phyloP scores from a whole-genome alignment of 2,797 vertebrate species.

The Pantherophis vulpinus region DNA sequence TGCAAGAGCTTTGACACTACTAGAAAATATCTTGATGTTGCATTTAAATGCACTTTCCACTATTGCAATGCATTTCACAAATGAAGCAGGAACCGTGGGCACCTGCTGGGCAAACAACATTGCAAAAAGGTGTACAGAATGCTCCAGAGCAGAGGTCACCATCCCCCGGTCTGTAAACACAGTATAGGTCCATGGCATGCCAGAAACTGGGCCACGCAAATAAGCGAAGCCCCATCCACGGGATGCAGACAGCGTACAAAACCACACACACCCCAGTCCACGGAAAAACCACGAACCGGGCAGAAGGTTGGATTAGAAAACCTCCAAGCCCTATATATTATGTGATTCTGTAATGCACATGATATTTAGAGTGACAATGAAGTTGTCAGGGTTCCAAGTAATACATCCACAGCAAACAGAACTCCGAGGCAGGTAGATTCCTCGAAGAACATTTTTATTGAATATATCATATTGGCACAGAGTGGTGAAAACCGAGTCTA shows the following conservation, averaged over 20 bases:
- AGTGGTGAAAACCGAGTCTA: no score
- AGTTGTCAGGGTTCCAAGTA: not conserved
- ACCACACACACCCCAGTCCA: no score
- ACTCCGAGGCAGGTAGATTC: no score
- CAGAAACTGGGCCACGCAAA: no score
- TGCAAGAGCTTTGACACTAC: not conserved
- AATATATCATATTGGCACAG: no score
- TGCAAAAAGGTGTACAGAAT: not conserved
- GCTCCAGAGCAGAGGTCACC: not conserved
- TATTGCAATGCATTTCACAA: not conserved
- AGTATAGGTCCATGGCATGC: no score
- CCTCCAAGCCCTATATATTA: not conserved
- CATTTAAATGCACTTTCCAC: not conserved
- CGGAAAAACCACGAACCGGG: no score
- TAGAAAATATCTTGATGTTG: not conserved
- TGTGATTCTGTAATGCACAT: not conserved
- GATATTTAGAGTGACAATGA: not conserved
- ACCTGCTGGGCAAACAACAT: not conserved
- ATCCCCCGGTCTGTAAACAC: rapidly evolving
- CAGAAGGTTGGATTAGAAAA: no score
- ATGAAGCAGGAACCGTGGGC: not conserved
- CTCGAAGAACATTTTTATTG: no score
- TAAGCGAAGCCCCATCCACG: no score
- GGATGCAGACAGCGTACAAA: no score
- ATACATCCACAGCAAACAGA: no score